These are phyloP conservation scores for Papio anubis DNA, from an alignment of 2,113 vertebrate species.

Conservation along the genomic window DNA sequence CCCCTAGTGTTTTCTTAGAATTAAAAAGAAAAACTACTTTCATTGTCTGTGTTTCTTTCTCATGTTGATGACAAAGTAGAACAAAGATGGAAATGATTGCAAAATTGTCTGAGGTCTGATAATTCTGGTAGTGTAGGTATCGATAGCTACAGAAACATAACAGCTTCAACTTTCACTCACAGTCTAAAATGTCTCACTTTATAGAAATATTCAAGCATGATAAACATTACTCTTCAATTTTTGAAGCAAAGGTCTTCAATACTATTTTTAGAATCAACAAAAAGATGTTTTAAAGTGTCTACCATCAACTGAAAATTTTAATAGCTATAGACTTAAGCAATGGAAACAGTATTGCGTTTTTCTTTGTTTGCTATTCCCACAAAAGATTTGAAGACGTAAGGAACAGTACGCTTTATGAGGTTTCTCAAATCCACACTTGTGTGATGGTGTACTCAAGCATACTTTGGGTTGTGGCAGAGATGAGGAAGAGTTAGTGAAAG, in stretches of 20 bases:
- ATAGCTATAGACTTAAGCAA: not conserved
- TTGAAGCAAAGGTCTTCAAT: not conserved
- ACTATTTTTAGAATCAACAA: not conserved
- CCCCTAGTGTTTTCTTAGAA: not conserved
- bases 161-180: not conserved
- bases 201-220: not conserved
- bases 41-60: not conserved
- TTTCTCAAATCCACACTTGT: not conserved
- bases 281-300: not conserved
- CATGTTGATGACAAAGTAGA: not conserved
- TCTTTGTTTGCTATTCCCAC: not conserved
- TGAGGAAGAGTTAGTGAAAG: not conserved
- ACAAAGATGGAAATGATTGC: not conserved
- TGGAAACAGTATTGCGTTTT: not conserved
- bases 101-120: not conserved
- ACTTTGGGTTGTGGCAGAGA: not conserved
- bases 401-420: accelerated
- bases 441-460: no score
- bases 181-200: not conserved
- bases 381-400: not conserved
- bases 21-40: not conserved
- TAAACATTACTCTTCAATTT: not conserved
- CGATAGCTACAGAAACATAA: not conserved
- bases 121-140: not conserved
- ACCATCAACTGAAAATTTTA: not conserved